Evolutionary conservation across 1,140 invertebrate species (phyloP).

Genomic region (Drosophila pseudoananassae): DNA sequence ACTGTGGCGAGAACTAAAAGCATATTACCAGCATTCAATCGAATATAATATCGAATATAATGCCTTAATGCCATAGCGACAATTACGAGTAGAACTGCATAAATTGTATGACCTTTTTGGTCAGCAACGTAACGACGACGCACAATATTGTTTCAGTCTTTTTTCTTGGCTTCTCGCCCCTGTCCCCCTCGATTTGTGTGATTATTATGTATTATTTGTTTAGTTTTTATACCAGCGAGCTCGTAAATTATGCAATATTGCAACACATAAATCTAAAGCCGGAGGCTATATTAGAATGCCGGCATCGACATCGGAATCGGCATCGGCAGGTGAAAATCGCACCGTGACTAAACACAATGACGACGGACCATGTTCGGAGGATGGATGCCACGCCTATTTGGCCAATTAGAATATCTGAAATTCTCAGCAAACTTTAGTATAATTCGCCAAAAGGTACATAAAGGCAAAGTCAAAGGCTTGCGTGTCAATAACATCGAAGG

Average conservation of each 20-base stretch:
- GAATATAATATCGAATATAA: slow-evolving; percentile 45
- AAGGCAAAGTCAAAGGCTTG: slow-evolving; percentile 18
- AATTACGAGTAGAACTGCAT: slow-evolving; percentile 47
- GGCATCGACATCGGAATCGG: slow-evolving; percentile 11
- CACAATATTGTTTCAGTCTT: slow-evolving; percentile 51
- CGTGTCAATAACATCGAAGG: slow-evolving; percentile 57
- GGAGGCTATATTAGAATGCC: slow-evolving; percentile 71
- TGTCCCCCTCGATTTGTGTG: slow-evolving; percentile 18
- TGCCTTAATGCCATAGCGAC: slow-evolving; percentile 44
- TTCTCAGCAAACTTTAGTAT: slow-evolving; percentile 4
- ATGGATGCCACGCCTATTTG: slow-evolving; percentile 20
- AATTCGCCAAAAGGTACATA: slow-evolving; percentile 1
- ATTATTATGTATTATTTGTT: slow-evolving; percentile 58
- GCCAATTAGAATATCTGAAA: slow-evolving; percentile 36
- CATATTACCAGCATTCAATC: slow-evolving; percentile 21
- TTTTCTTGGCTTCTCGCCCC: slow-evolving; percentile 20
- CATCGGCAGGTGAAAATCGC: slow-evolving; percentile 56
- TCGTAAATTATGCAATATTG: slow-evolving; percentile 62
- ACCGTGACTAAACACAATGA: slow-evolving; percentile 53
- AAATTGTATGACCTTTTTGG: slow-evolving; percentile 74
- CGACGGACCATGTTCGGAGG: slow-evolving; percentile 11
- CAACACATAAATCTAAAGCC: slow-evolving; percentile 62
- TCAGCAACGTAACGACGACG: slow-evolving; percentile 73
- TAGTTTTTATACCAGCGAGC: slow-evolving; percentile 19
- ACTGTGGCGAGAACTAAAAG: slow-evolving; percentile 5